Evolutionary conservation across 2,113 vertebrate genomes (phyloP).

Genomic region (Erythrolamprus reginae): DNA sequence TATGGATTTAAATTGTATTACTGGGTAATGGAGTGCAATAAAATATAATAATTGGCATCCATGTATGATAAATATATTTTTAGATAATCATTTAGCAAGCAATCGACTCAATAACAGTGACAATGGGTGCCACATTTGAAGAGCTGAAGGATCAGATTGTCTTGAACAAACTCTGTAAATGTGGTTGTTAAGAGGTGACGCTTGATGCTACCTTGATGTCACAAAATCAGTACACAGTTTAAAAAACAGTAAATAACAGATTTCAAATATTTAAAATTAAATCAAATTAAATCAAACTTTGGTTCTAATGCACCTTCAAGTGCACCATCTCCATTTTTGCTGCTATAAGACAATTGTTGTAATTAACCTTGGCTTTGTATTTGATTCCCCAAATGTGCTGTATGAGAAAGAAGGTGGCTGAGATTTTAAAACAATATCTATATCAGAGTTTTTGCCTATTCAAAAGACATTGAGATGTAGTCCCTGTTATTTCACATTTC

Average conservation of each 20-base stretch:
- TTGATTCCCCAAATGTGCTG: background rate
- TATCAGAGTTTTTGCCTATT: constrained; percentile 4
- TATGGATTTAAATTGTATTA: background rate
- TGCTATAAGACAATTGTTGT: background rate
- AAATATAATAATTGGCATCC: background rate
- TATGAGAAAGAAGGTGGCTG: background rate
- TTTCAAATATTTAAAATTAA: background rate
- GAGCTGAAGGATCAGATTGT: background rate
- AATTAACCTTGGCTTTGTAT: background rate
- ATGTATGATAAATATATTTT: background rate
- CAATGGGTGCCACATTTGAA: background rate
- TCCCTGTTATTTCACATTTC: constrained; percentile 10
- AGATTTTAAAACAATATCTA: background rate
- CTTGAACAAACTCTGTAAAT: background rate
- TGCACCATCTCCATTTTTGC: background rate
- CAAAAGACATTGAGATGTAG: background rate
- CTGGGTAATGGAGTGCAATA: background rate
- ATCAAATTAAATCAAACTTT: too few relatives aligned
- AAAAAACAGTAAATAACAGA: background rate
- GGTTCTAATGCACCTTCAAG: too few relatives aligned
- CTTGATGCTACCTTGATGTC: background rate
- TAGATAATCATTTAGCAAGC: background rate
- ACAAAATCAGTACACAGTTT: background rate
- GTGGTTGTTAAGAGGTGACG: background rate
- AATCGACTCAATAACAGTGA: background rate